Percentiles rank a stretch among this genome's conserved stretches.
Evolutionary conservation across 1,140 invertebrate species (phyloP).

Genomic region (Limonius californicus): DNA sequence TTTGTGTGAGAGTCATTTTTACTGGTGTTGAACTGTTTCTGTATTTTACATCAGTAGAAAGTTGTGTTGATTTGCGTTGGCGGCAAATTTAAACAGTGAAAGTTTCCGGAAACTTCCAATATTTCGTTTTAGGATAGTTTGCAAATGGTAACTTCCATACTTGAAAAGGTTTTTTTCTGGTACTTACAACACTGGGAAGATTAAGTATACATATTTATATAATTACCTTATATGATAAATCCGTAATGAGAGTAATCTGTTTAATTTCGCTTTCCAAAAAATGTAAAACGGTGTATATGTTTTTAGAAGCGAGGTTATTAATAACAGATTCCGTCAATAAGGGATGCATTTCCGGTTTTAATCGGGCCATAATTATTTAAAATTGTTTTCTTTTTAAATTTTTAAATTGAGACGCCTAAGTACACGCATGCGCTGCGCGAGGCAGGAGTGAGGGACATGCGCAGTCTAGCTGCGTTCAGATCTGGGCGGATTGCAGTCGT

Average conservation of each 20-base stretch:
- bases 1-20: no score
- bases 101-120: no score
- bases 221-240: conserved; percentile 49
- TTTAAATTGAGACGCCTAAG: conserved; percentile 6
- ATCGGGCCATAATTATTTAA: conserved; percentile 46
- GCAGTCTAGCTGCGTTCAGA: not conserved
- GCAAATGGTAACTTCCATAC: no score
- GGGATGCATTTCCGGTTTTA: conserved; percentile 45
- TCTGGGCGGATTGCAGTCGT: conserved; percentile 33
- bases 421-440: conserved; percentile 21
- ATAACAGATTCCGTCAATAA: conserved; percentile 49
- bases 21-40: no score
- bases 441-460: conserved; percentile 14
- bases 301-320: conserved; percentile 50
- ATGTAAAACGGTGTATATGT: conserved; percentile 56
- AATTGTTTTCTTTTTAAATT: conserved; percentile 2
- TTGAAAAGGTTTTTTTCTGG: no score
- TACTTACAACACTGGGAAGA: no score
- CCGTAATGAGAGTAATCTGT: conserved; percentile 45
- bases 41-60: no score
- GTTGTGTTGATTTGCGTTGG: no score
- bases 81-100: no score
- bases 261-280: conserved; percentile 55
- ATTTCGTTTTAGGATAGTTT: not conserved
- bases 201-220: not conserved